Evolutionary conservation across 2,888 invertebrate species (phyloP).

Genomic region (Parnassius mnemosyne): DNA sequence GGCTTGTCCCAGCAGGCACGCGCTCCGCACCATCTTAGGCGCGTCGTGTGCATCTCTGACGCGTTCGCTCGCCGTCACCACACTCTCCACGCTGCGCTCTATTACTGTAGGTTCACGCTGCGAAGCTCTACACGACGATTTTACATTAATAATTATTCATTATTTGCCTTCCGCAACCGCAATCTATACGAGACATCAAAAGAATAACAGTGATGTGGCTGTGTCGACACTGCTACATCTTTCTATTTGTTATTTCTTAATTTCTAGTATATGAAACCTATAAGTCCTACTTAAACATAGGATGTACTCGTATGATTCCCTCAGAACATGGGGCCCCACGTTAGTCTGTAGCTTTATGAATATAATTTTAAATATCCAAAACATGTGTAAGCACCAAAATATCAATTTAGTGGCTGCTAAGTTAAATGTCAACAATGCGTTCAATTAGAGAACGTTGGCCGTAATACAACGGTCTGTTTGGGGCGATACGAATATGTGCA

Average conservation of each 20-base stretch:
- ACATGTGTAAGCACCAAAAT: background rate
- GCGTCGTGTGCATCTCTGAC: slow-evolving; percentile 93
- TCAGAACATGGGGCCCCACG: too few species aligned
- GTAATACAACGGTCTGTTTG: background rate
- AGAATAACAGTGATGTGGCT: too few species aligned
- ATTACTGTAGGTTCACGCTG: slow-evolving; percentile 82
- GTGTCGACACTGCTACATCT: too few species aligned
- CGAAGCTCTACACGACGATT: slow-evolving; percentile 66
- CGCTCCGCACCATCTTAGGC: slow-evolving; percentile 96
- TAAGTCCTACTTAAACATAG: too few species aligned
- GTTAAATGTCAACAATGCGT: background rate
- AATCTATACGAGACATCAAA: too few species aligned
- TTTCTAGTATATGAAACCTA: too few species aligned
- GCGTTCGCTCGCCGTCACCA: slow-evolving; percentile 88
- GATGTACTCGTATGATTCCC: too few species aligned
- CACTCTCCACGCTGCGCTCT: slow-evolving; percentile 92
- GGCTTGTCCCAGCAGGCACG: slow-evolving; percentile 94
- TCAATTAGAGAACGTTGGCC: background rate
- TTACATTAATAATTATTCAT: too few species aligned
- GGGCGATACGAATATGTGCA: background rate
- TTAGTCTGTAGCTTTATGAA: too few species aligned
- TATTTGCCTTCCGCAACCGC: too few species aligned
- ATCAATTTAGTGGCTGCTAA: background rate
- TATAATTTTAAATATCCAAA: too few species aligned
- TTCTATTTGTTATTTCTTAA: too few species aligned